Base-by-base conservation (phyloP, 2,113 vertebrate species). In the Pseudonaja textilis region DNA sequence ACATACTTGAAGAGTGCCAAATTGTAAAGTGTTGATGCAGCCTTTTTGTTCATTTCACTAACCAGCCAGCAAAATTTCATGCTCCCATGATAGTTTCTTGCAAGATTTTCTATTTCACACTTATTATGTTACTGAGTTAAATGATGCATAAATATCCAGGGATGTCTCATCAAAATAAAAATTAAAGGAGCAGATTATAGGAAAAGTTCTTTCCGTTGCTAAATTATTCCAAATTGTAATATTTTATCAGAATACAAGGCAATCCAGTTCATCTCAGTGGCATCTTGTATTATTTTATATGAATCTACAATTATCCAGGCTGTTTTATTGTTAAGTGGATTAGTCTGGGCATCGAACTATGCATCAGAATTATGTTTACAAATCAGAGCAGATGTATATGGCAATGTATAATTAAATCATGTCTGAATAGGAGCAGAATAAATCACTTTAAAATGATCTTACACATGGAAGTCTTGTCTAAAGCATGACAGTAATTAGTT, bases 401-500 rank as follows among this genome's bases (percentile, higher is more conserved):
- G 42, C 29, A 88, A 54, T 50, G 87, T 64, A 50, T 16, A 92
- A 61, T 57, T 87, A 54, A 26, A 88, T 50, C 11, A 57, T 85
- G 39, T 16, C 64, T 92, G 26, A 42, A 57, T n/a, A 57, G 26
- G 26, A 89, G 47, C 8, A 88, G 20, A 88, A 9, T 18, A n/a
- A 87, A 50, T 20, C 34, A 39, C 12, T 61, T 47, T 42, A 29
- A 61, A 61, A 81, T 22, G 69, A 81, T 81, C 34, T 39, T 1
- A 0, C 11, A 89, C 91, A 90, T 93, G 39, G 45, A 93, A 93
- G 93, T 69, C n/a, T 90, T 93, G 93, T 93, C 92, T 93, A 69
- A 86, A 20, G 45, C 14, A 90, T 52, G 61, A 91, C 88, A 92
- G 85, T 90, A 69, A 89, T 14, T 59, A 45, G 57, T 94, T 92